Evolutionary conservation across 1,140 invertebrate genomes (phyloP).

Genomic region (Pseudomyrmex pallidus): DNA sequence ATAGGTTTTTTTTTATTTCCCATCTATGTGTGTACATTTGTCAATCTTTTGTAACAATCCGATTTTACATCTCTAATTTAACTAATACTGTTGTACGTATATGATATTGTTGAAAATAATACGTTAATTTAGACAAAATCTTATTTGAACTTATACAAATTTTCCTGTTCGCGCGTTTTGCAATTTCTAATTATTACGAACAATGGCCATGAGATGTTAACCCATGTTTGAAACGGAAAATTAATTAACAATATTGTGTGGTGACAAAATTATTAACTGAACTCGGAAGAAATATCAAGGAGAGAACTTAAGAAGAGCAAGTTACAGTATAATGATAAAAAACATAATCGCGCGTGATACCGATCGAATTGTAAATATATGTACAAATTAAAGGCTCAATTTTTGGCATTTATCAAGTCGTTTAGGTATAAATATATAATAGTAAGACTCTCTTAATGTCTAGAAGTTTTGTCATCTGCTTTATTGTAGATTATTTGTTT

Average conservation of each 20-base stretch:
- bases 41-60: background rate
- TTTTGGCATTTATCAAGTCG: too few species aligned
- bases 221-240: background rate
- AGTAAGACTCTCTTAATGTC: too few species aligned
- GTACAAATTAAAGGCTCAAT: too few species aligned
- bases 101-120: too few species aligned
- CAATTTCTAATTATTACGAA: background rate
- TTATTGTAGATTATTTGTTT: too few species aligned
- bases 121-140: background rate
- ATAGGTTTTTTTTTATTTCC: slow-evolving; percentile 14
- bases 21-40: background rate
- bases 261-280: too few species aligned
- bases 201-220: background rate
- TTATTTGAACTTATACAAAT: background rate
- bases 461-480: too few species aligned
- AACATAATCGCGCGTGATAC: too few species aligned
- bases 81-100: slow-evolving; percentile 6
- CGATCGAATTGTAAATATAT: too few species aligned
- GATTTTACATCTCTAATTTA: slow-evolving; percentile 31
- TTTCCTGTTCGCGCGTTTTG: background rate
- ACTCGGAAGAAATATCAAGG: background rate
- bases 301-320: slow-evolving; percentile 35
- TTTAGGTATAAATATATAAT: too few species aligned
- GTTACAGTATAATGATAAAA: background rate
- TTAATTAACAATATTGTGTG: background rate